These are phyloP conservation scores for Pyrgus malvae DNA, from an alignment of 2,888 invertebrate genomes.

Conservation along the genomic window DNA sequence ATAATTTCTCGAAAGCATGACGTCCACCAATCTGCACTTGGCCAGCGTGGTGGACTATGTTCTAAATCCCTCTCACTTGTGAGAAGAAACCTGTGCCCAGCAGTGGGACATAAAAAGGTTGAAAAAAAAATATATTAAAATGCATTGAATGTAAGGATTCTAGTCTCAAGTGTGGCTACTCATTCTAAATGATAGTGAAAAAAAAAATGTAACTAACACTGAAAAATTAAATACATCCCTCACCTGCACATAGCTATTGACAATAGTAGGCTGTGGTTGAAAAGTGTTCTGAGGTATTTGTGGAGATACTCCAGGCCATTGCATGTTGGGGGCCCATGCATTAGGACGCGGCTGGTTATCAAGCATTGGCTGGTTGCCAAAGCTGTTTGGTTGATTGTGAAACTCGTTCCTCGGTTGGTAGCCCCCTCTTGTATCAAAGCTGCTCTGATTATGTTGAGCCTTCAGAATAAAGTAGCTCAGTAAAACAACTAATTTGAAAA, in stretches of 20 bases:
- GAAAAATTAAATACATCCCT: no score
- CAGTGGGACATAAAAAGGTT: no score
- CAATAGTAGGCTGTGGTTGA: background rate
- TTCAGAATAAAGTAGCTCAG: background rate
- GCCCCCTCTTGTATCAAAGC: conserved; percentile 41
- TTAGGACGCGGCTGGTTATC: background rate
- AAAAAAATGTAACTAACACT: no score
- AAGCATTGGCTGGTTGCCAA: background rate
- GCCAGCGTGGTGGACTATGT: no score
- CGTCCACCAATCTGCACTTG: no score
- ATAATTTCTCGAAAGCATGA: no score
- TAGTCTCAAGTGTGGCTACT: no score
- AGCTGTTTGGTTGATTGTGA: background rate
- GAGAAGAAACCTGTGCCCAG: no score
- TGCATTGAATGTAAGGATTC: no score
- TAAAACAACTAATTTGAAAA: background rate
- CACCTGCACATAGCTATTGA: background rate
- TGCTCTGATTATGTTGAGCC: conserved; percentile 26
- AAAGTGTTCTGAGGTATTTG: background rate
- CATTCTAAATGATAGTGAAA: no score
- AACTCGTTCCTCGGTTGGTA: conserved; percentile 43
- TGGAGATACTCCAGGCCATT: background rate
- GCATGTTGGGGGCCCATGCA: background rate
- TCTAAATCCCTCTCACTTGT: no score
- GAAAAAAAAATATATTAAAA: no score